phyloP scores from a whole-genome alignment of 92 coral and sea anemone species.

The Phenganax marumi region DNA sequence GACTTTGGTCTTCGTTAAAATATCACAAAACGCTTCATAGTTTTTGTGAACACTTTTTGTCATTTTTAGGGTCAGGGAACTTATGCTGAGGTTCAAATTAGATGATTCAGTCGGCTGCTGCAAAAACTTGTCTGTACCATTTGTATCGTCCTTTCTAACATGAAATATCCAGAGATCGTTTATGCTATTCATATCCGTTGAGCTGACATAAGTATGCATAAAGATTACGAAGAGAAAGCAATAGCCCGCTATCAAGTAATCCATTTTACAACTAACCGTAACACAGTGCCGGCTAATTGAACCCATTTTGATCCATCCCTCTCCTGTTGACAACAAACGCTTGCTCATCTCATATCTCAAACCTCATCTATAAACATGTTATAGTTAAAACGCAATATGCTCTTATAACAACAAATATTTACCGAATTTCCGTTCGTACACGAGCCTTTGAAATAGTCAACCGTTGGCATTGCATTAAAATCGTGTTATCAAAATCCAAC shows the following conservation, averaged over 20 bases:
- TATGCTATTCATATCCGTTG: background rate
- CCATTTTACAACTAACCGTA: conserved; percentile 5
- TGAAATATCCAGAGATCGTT: conserved; percentile 18
- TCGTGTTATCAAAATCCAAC: background rate
- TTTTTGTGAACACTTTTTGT: conserved; percentile 4
- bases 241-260: background rate
- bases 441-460: background rate
- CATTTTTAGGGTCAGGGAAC: background rate
- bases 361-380: too few species aligned
- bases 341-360: too few species aligned
- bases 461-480: conserved; percentile 3
- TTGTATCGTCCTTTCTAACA: background rate
- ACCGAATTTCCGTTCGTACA: background rate
- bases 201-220: background rate
- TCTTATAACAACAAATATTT: too few species aligned
- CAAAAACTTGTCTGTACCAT: background rate
- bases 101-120: background rate
- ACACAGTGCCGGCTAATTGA: conserved; percentile 13
- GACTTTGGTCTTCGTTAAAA: conserved; percentile 21
- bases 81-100: conserved; percentile 1
- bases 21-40: conserved; percentile 9
- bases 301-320: background rate
- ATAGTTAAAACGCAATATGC: too few species aligned
- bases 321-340: background rate
- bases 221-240: background rate